Percentiles rank a stretch among this genome's conserved stretches.
These are phyloP conservation scores for Drosophila obscura DNA, from an alignment of 1,140 invertebrate species.

Conservation along the genomic window DNA sequence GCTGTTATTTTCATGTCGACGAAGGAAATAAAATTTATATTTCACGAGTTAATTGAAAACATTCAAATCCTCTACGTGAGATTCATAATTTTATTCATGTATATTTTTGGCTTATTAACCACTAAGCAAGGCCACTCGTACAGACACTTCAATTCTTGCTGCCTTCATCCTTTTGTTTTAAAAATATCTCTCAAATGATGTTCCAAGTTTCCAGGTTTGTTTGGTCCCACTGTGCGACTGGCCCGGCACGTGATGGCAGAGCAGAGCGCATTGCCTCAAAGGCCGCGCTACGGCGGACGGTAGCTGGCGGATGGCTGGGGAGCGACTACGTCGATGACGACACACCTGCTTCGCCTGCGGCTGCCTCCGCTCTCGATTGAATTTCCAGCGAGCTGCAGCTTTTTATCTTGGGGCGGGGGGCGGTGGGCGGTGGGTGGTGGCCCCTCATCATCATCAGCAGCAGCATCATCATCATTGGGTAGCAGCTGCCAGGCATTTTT, in stretches of 20 bases:
- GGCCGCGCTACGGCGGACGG: background rate
- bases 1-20: no score
- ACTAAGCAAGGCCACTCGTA: no score
- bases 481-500: conserved; percentile 67
- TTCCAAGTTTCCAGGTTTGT: no score
- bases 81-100: no score
- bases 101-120: no score
- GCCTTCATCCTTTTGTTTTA: no score
- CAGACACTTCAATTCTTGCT: no score
- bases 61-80: no score
- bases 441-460: conserved; percentile 9
- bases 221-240: conserved; percentile 18
- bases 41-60: background rate
- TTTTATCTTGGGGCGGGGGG: background rate
- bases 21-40: background rate
- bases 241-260: conserved; percentile 34
- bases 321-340: conserved; percentile 44
- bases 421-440: background rate
- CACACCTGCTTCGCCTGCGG: conserved; percentile 64
- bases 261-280: conserved; percentile 23
- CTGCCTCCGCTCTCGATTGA: conserved; percentile 64
- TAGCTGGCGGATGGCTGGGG: background rate
- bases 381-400: conserved; percentile 39
- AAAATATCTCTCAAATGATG: no score
- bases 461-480: conserved; percentile 35